phyloP scores from a whole-genome alignment of 1,140 invertebrate species.

The Varroa destructor region DNA sequence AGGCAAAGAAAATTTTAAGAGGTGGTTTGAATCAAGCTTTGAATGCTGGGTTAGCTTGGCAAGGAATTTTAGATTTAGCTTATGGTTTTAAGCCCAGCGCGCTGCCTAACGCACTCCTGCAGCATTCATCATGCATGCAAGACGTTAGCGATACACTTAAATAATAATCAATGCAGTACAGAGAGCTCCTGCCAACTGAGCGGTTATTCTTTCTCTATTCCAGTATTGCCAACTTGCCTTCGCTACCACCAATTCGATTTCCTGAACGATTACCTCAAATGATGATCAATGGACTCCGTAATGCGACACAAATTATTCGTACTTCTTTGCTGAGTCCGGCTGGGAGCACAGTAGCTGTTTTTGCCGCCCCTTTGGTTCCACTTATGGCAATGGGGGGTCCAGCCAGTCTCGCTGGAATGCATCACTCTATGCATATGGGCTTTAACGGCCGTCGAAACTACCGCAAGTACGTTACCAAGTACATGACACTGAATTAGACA shows the following conservation, averaged over 20 bases:
- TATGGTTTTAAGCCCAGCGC: no score
- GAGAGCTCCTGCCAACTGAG: no score
- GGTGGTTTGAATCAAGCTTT: no score
- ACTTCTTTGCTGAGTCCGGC: constrained; percentile 1
- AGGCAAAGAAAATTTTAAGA: no score
- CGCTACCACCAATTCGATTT: constrained; percentile 1
- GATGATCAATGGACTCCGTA: constrained; percentile 14
- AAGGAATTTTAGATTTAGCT: no score
- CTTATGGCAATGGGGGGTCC: constrained; percentile 22
- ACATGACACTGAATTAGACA: not conserved
- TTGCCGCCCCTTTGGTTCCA: constrained; percentile 5
- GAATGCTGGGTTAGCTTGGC: no score
- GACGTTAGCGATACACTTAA: no score
- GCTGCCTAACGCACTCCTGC: no score
- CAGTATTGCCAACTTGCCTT: constrained; percentile 11
- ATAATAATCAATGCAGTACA: no score
- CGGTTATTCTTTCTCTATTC: not conserved
- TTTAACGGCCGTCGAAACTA: not conserved
- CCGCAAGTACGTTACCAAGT: not conserved
- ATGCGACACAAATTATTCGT: constrained; percentile 20
- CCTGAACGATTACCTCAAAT: constrained; percentile 13
- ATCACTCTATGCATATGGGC: constrained; percentile 16
- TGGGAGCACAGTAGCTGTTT: not conserved
- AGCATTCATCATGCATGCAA: no score
- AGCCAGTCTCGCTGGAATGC: not conserved